A percentile compares a stretch with the other conserved stretches of the same genome.
Evolutionary conservation across 2,797 vertebrate genomes (phyloP).

Genomic region (Alauda arvensis): DNA sequence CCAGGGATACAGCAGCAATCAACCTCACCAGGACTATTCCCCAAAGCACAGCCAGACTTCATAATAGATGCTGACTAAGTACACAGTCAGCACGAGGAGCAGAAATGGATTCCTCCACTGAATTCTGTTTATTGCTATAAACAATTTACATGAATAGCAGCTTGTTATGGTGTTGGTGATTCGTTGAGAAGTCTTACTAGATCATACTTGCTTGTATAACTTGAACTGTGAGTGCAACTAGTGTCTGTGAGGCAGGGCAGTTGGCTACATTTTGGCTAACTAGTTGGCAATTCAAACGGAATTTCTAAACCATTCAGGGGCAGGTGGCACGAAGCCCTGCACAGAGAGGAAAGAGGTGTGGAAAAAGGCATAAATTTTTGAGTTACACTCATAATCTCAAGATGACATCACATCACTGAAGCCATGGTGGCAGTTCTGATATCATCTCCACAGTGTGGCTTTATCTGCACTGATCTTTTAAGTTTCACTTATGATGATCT

Average conservation of each 20-base stretch:
- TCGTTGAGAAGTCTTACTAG: background rate
- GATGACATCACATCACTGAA: background rate
- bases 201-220: background rate
- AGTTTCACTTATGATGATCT: background rate
- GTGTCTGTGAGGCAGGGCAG: background rate
- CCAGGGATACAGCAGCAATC: conserved; percentile 21
- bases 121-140: background rate
- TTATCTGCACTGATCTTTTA: background rate
- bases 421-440: fast-evolving
- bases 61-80: conserved; percentile 36
- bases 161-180: background rate
- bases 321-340: background rate
- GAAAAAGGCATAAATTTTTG: background rate
- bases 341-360: background rate
- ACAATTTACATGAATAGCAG: conserved; percentile 1
- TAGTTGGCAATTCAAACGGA: fast-evolving
- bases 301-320: background rate
- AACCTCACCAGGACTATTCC: conserved; percentile 2
- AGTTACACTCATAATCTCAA: background rate
- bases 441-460: background rate
- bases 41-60: conserved; percentile 14
- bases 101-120: background rate
- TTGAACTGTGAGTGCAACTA: fast-evolving
- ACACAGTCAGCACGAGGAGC: background rate
- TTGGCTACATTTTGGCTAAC: background rate